phyloP scores from a whole-genome alignment of 2,888 invertebrate genomes.

The Eubasilissa splendida region DNA sequence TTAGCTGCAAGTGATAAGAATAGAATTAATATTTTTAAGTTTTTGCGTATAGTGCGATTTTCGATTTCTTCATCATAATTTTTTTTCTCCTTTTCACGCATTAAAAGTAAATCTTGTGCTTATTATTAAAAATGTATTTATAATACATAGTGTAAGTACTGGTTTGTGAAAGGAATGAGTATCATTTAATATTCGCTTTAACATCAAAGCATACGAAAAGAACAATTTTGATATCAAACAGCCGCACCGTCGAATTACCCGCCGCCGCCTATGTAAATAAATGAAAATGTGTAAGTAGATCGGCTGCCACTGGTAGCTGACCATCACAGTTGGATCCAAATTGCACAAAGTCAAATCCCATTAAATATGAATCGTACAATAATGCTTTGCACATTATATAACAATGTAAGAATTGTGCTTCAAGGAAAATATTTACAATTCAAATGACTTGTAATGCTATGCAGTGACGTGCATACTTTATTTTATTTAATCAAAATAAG shows the following conservation, averaged over 20 bases:
- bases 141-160: too few relatives aligned
- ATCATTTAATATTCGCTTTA: slow-evolving; percentile 25
- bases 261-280: not conserved
- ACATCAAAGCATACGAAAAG: not conserved
- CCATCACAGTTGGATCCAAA: not conserved
- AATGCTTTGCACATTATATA: not conserved
- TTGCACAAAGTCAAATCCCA: slow-evolving; percentile 19
- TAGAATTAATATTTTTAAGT: too few relatives aligned
- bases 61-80: too few relatives aligned
- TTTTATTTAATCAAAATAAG: not conserved
- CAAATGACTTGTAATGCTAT: not conserved
- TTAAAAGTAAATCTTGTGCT: too few relatives aligned
- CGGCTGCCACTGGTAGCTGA: too few relatives aligned
- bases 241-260: not conserved
- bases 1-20: too few relatives aligned
- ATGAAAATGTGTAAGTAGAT: not conserved
- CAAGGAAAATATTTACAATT: slow-evolving; percentile 23
- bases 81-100: too few relatives aligned
- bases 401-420: slow-evolving; percentile 1
- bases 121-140: too few relatives aligned
- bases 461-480: not conserved
- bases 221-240: not conserved
- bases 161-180: not conserved
- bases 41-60: too few relatives aligned
- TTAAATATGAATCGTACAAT: not conserved